A percentile compares a stretch with the other conserved stretches of the same genome.
Evolutionary conservation across 2,113 vertebrate species (phyloP).

Genomic region (Petrocephalus microphthalmus): DNA sequence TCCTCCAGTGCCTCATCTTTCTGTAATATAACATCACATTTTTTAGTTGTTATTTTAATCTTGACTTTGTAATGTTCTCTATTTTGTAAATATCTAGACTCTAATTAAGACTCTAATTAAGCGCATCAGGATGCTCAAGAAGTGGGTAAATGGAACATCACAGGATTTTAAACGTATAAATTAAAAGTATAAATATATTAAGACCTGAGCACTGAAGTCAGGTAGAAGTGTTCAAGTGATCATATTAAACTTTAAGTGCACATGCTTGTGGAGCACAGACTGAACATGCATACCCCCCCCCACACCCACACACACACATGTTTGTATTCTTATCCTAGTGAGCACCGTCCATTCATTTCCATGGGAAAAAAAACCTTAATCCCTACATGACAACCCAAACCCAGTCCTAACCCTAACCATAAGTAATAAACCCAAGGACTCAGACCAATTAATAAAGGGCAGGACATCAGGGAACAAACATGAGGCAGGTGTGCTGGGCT

Average conservation of each 20-base stretch:
- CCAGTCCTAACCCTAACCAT: no score
- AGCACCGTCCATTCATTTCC: neutral
- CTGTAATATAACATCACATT: neutral
- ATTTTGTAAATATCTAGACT: neutral
- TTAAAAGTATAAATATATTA: neutral
- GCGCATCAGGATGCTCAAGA: neutral
- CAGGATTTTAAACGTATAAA: neutral
- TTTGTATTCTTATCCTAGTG: neutral
- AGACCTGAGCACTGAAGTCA: neutral
- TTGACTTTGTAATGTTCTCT: neutral
- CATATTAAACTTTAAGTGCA: no score
- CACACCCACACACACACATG: neutral
- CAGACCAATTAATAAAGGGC: no score
- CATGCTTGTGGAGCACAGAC: neutral
- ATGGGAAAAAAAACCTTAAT: no score
- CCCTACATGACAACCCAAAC: no score
- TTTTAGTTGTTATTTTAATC: no score
- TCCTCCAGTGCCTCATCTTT: neutral
- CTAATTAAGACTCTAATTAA: no score
- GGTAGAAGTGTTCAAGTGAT: neutral
- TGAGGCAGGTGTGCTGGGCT: no score
- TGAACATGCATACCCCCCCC: neutral
- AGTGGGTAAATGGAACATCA: neutral
- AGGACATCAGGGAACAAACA: no score
- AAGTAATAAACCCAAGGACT: no score